Percentiles rank a stretch among this genome's conserved stretches.
Conservation (phyloP, 53 echinoderm and acorn worm genomes). For the Zoroaster sp. region DNA sequence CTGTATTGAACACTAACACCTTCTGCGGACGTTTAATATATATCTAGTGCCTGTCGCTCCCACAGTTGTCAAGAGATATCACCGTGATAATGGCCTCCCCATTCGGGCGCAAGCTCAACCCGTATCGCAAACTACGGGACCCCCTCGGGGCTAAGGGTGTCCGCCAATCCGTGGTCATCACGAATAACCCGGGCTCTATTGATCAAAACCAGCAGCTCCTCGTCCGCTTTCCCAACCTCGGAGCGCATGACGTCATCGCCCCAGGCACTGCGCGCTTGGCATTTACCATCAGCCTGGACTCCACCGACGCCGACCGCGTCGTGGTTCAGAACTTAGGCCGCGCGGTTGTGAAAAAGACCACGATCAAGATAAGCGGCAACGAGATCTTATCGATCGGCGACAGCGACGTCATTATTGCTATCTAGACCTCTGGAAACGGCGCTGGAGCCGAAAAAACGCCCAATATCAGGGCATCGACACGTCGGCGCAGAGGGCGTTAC, state of each 20-base stretch:
- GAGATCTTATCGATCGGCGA: neutral
- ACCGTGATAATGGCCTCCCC: neutral
- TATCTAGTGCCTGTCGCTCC: too few species aligned
- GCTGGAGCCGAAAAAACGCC: neutral
- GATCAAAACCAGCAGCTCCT: too few species aligned
- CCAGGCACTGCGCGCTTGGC: neutral
- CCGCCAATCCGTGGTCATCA: neutral
- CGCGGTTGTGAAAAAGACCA: conserved; percentile 28
- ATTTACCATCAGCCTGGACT: neutral
- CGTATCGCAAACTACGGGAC: neutral
- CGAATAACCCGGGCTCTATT: neutral
- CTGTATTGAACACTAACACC: too few species aligned
- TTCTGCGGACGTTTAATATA: too few species aligned
- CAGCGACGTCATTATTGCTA: neutral
- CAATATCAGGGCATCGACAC: conserved; percentile 4
- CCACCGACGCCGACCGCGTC: neutral
- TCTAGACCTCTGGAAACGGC: conserved; percentile 6
- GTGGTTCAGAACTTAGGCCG: conserved; percentile 27
- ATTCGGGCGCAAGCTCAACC: conserved; percentile 4
- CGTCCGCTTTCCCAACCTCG: conserved; percentile 24
- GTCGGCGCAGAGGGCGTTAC: neutral
- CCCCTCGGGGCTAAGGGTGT: conserved; percentile 5
- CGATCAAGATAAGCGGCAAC: neutral
- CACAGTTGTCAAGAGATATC: too few species aligned
- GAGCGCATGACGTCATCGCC: neutral